Evolutionary conservation across 1,140 invertebrate species (phyloP).

Genomic region (Cydia pomonella): DNA sequence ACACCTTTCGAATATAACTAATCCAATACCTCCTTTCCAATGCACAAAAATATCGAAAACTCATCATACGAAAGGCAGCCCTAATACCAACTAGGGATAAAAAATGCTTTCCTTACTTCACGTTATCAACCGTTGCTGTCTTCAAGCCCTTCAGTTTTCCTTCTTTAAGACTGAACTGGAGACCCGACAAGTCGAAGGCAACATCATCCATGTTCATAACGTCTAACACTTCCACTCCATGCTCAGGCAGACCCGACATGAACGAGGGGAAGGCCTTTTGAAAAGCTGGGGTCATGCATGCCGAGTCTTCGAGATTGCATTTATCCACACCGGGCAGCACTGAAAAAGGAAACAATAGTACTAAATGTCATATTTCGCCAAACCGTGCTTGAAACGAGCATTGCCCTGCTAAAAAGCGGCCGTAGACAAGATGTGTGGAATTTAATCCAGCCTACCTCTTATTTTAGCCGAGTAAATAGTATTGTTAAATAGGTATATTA

Average conservation of each 20-base stretch:
- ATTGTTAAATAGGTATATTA: too few relatives aligned
- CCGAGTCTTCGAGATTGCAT: conserved; percentile 52
- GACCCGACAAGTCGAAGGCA: conserved; percentile 52
- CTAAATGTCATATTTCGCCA: conserved; percentile 29
- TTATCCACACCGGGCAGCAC: conserved; percentile 49
- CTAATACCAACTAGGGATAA: too few relatives aligned
- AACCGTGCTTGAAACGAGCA: background rate
- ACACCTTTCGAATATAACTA: too few relatives aligned
- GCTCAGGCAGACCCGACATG: conserved; percentile 50
- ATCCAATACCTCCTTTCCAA: too few relatives aligned
- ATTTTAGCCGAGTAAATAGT: too few relatives aligned
- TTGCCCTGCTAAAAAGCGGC: too few relatives aligned
- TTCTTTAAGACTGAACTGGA: conserved; percentile 48
- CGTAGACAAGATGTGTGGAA: too few relatives aligned
- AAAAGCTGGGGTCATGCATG: conserved; percentile 47
- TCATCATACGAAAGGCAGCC: too few relatives aligned
- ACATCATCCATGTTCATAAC: conserved; percentile 47
- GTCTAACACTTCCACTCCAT: conserved; percentile 51
- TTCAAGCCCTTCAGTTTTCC: conserved; percentile 53
- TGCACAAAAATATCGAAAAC: too few relatives aligned
- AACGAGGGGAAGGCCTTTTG: conserved; percentile 53
- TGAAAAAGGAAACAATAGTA: conserved; percentile 36
- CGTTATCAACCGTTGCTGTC: conserved; percentile 44
- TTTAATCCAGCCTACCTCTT: too few relatives aligned
- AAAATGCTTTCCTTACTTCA: conserved; percentile 46